Base-by-base conservation (phyloP, 2,797 vertebrate species). In the Pseudotriccus pelzelni region DNA sequence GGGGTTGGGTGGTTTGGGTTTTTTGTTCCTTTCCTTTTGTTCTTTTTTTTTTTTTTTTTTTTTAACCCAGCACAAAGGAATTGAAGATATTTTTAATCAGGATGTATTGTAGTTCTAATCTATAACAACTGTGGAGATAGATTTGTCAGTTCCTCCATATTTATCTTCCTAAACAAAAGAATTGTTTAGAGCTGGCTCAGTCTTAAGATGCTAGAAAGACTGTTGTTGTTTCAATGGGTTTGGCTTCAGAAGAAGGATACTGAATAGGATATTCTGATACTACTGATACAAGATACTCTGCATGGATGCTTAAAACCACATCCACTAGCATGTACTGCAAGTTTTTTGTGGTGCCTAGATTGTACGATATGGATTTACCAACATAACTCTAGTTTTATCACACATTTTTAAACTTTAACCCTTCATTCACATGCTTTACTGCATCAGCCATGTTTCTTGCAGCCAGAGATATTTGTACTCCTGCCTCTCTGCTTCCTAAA, bases 1-100 rank as follows among this genome's bases (percentile, higher is more conserved):
- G 22, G 12, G 21, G 19, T 2, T 27, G 7, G 8, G 5, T 19
- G 19, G 1, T 30, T 17, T 55, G 23, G 7, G 7, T 2, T 34
- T 44, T 7, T 10, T 52, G 25, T 39, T 14, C 11, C 22, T 22
- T 15, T 30, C 7, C 25, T 60, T 36, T 24, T 30, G 16, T 8
- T 28, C 3, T 22, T 34, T 3, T 3, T 12, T 67, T 47, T 44
- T 23, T 13, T 47, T 49, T 22, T 16, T 67, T 47, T 64, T 46
- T 46, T 46, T 46, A 12, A 23, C 46, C 13, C 24, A 28, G 6
- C 15, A 15, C 5, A 12, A 56, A 32, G 12, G 8, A 64, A 49
- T 46, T 64, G 21, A 52, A 81, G 25, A 5, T 80, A 41, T 69
- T 87, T 83, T 24, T 39, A 68, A 22, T 44, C 10, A 78, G 27